Conservation (phyloP, 2,888 invertebrate genomes). For the Odontomyia ornata region DNA sequence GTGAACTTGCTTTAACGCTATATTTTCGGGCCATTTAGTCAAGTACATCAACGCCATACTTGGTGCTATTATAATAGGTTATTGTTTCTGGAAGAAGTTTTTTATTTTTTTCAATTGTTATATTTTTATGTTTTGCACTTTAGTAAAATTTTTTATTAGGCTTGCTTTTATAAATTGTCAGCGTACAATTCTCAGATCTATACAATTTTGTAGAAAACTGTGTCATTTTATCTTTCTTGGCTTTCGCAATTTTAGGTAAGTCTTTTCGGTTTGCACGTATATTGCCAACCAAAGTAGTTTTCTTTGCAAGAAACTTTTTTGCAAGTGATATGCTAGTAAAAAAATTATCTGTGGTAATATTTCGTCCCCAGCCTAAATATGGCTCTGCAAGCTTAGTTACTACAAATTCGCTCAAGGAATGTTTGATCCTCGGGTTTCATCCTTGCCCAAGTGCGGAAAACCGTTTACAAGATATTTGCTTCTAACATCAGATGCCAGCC, state of each 20-base stretch:
- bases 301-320: background rate
- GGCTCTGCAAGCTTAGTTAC: slow-evolving; percentile 52
- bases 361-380: slow-evolving; percentile 52
- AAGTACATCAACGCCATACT: background rate
- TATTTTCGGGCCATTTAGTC: background rate
- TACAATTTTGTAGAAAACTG: too few species aligned
- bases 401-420: slow-evolving; percentile 51
- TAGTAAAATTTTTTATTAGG: too few species aligned
- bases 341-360: slow-evolving; percentile 53
- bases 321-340: background rate
- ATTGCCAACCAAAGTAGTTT: background rate
- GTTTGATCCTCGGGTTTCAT: slow-evolving; percentile 49
- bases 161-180: too few species aligned
- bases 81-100: background rate
- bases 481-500: slow-evolving; percentile 52
- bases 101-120: too few species aligned
- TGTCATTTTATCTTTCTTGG: too few species aligned
- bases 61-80: background rate
- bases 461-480: slow-evolving; percentile 52
- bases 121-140: too few species aligned
- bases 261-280: background rate
- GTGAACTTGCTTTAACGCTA: background rate
- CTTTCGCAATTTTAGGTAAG: too few species aligned
- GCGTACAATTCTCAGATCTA: too few species aligned
- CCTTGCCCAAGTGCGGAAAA: slow-evolving; percentile 49